Conservation (phyloP, 2,797 vertebrate genomes). For the Mormyrops attenuatus region DNA sequence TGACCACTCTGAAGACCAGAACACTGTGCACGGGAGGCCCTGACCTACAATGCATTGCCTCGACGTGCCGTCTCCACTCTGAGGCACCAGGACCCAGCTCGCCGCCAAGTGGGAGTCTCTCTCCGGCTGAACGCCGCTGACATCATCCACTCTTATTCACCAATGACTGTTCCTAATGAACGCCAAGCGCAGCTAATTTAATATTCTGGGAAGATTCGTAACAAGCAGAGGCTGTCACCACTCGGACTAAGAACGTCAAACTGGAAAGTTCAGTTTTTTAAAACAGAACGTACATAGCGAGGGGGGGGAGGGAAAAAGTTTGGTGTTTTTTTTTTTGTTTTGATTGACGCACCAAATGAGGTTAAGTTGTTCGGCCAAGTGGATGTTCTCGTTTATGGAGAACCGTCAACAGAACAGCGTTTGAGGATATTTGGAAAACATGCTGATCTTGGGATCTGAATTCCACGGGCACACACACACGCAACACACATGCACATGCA, state of each 20-base stretch:
- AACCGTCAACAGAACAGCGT: neutral
- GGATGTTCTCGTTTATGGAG: neutral
- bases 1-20: neutral
- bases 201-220: constrained; percentile 14
- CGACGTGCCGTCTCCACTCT: neutral
- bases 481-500: neutral
- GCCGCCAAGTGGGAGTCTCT: constrained; percentile 1
- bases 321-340: neutral
- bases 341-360: neutral
- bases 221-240: neutral
- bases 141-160: constrained; percentile 13
- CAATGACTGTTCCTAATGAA: constrained; percentile 10
- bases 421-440: neutral
- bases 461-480: neutral
- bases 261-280: neutral
- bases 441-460: neutral
- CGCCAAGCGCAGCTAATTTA: neutral
- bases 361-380: neutral
- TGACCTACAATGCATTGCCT: neutral
- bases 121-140: neutral
- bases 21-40: neutral
- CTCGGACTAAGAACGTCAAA: neutral
- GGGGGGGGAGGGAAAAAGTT: neutral
- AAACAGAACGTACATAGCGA: neutral
- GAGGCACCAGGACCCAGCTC: neutral